These are phyloP conservation scores for Drosophila prostipennis DNA, from an alignment of 2,888 invertebrate genomes.

Conservation along the genomic window DNA sequence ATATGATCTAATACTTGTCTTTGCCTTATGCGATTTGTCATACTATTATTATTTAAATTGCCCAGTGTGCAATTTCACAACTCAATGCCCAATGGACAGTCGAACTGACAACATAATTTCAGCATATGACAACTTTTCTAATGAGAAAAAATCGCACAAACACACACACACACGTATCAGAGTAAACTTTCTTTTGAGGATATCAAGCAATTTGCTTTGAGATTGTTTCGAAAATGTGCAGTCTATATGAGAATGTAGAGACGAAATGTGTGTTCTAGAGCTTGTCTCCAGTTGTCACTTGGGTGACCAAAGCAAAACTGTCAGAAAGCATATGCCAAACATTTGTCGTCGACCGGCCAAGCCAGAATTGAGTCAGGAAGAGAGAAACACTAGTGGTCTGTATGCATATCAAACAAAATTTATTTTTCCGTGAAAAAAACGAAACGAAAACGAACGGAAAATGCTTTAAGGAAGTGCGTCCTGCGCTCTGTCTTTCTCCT, in stretches of 20 bases:
- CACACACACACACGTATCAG: slow-evolving; percentile 5
- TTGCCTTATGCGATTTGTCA: neutral
- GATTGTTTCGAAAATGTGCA: slow-evolving; percentile 53
- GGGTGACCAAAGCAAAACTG: slow-evolving; percentile 59
- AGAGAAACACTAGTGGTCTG: slow-evolving; percentile 19
- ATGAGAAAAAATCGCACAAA: slow-evolving; percentile 59
- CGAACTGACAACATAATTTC: slow-evolving; percentile 76
- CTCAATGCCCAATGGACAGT: slow-evolving; percentile 53
- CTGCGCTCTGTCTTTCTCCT: slow-evolving; percentile 42
- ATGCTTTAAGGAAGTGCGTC: slow-evolving; percentile 48
- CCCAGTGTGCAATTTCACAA: slow-evolving; percentile 43
- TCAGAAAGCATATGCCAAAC: slow-evolving; percentile 58
- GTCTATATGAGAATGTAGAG: slow-evolving; percentile 5
- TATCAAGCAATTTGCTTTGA: slow-evolving; percentile 59
- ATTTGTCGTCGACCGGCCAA: slow-evolving; percentile 58
- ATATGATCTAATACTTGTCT: neutral
- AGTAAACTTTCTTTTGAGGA: slow-evolving; percentile 21
- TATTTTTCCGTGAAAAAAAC: slow-evolving; percentile 49
- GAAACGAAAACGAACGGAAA: slow-evolving; percentile 24
- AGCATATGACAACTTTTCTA: slow-evolving; percentile 70
- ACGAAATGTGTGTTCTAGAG: slow-evolving; percentile 3
- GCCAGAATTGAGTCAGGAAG: slow-evolving; percentile 46
- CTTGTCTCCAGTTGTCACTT: slow-evolving; percentile 50
- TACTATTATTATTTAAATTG: slow-evolving; percentile 49
- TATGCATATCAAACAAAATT: slow-evolving; percentile 64